Percentiles rank a stretch among this genome's conserved stretches.
Evolutionary conservation across 2,888 invertebrate species (phyloP).

Genomic region (Pseudanteris insignis): DNA sequence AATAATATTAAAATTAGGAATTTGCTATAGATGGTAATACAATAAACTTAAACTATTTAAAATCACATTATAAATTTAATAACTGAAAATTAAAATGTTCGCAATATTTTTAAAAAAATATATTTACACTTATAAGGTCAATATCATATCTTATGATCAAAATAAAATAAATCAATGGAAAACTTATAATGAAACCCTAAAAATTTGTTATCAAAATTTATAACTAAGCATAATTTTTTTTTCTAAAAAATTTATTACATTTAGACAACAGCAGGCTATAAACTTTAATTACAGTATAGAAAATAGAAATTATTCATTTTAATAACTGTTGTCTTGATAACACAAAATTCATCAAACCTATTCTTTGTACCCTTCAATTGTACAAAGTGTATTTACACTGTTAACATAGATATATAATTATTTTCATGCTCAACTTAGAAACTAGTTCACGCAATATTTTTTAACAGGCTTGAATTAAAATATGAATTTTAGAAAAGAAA

Average conservation of each 20-base stretch:
- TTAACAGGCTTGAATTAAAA: too few relatives aligned
- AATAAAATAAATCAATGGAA: constrained; percentile 34
- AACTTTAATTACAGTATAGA: constrained; percentile 20
- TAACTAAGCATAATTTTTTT: too few relatives aligned
- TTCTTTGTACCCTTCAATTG: constrained; percentile 27
- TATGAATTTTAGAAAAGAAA: constrained; percentile 1
- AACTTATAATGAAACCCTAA: too few relatives aligned
- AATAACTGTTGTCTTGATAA: constrained; percentile 33
- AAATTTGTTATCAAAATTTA: too few relatives aligned
- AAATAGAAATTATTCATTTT: constrained; percentile 37
- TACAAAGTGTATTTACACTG: constrained; percentile 45
- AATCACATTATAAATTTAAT: too few relatives aligned
- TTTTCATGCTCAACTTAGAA: constrained; percentile 2
- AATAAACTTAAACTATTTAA: too few relatives aligned
- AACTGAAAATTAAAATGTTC: too few relatives aligned
- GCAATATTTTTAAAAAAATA: too few relatives aligned
- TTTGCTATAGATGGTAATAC: too few relatives aligned
- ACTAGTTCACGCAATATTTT: constrained; percentile 32
- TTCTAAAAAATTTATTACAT: constrained; percentile 26
- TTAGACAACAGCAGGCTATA: constrained; percentile 28
- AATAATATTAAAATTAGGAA: too few relatives aligned
- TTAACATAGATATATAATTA: constrained; percentile 20
- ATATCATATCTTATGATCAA: constrained; percentile 10
- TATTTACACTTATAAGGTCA: too few relatives aligned
- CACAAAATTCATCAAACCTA: constrained; percentile 28